Conservation (phyloP, 2,797 vertebrate species). For the Phoeniculus purpureus region DNA sequence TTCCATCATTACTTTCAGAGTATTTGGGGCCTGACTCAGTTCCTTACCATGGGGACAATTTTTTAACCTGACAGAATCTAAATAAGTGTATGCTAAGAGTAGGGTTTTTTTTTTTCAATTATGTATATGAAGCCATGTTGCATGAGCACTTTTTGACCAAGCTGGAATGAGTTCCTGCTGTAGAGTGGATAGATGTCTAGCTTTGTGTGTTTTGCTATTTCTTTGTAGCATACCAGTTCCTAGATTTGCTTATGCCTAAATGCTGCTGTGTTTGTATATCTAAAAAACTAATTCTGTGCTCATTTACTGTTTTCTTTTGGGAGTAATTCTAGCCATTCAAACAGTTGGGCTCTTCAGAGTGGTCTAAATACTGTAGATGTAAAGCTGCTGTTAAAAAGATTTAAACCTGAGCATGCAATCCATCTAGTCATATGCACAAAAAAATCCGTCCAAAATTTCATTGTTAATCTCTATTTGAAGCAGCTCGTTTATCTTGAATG, state of each 20-base stretch:
- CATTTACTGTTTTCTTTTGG: slow-evolving; percentile 39
- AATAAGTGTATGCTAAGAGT: slow-evolving; percentile 12
- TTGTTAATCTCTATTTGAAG: neutral
- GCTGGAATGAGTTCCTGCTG: slow-evolving; percentile 37
- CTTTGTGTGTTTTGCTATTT: slow-evolving; percentile 34
- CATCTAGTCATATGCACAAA: neutral
- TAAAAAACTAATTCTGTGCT: slow-evolving; percentile 6
- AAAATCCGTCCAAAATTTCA: neutral
- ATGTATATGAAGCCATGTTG: slow-evolving; percentile 33
- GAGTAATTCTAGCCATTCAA: slow-evolving; percentile 47
- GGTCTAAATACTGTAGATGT: neutral
- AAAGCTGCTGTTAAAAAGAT: neutral
- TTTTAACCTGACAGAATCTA: neutral
- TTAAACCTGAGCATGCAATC: neutral
- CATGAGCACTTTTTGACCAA: slow-evolving; percentile 45
- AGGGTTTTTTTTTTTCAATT: neutral
- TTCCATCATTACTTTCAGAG: slow-evolving; percentile 4
- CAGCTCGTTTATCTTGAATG: neutral
- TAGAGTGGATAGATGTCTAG: slow-evolving; percentile 22
- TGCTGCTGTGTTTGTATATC: slow-evolving; percentile 44
- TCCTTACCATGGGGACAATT: neutral
- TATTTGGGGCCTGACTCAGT: neutral
- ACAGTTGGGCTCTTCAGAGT: neutral
- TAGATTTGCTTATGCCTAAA: slow-evolving; percentile 56
- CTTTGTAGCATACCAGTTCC: slow-evolving; percentile 11